A percentile compares a stretch with the other conserved stretches of the same genome.
Conservation (phyloP, 2,797 vertebrate species). For the Poecilia gillii region DNA sequence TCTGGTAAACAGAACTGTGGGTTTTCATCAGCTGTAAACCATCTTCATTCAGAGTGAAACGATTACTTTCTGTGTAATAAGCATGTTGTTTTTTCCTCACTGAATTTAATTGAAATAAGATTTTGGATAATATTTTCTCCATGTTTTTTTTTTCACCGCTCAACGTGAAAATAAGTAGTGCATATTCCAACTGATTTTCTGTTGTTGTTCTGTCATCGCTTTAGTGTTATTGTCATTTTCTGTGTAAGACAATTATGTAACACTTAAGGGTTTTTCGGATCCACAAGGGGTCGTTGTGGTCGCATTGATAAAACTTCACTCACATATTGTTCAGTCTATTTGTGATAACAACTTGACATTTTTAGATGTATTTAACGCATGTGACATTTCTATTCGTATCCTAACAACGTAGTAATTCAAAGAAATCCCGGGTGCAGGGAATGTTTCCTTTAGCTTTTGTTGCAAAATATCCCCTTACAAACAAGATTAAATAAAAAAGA, state of each 20-base stretch:
- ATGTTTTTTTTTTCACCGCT: neutral
- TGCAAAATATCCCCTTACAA: neutral
- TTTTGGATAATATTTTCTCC: neutral
- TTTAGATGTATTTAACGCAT: neutral
- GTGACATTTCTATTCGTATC: neutral
- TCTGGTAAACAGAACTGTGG: neutral
- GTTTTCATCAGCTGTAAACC: neutral
- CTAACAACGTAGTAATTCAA: neutral
- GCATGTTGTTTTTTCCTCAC: neutral
- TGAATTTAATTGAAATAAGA: neutral
- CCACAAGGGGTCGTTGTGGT: slow-evolving; percentile 77
- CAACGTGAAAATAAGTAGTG: neutral
- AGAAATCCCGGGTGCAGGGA: neutral
- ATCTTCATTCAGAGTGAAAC: neutral
- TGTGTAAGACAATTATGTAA: neutral
- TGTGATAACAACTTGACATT: neutral
- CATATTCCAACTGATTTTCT: neutral
- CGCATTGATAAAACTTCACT: slow-evolving; percentile 25
- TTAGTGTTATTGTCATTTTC: no score
- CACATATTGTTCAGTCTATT: neutral
- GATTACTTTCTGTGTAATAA: neutral
- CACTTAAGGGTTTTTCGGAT: neutral
- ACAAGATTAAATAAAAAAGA: neutral
- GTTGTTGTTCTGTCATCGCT: neutral
- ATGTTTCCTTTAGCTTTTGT: neutral